Evolutionary conservation across 2,797 vertebrate genomes (phyloP), one percentile per base, ranked within the genome.

Genomic region (Macroramphosus scolopax): DNA sequence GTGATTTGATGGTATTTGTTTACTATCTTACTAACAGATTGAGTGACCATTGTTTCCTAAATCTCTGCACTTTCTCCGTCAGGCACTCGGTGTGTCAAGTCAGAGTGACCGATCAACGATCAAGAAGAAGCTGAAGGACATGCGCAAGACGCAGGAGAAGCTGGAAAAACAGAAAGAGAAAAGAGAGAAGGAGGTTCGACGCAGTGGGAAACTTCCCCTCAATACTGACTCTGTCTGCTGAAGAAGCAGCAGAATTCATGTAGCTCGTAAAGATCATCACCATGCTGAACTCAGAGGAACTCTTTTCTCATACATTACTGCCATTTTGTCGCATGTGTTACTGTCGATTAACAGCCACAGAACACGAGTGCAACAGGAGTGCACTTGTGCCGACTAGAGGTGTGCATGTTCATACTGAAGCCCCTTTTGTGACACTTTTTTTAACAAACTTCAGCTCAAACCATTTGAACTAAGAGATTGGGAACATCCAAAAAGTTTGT

Each of bases 61-160:
- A 39, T 16, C 6, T 26, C 20, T 22, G 8, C 18, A 3, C 26
- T 30, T 39, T 43, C 5, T 15, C 3, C 4, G 4, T 42, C 76
- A 95, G 92, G 87, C 82, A 1, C 88, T 95, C 5, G 91, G 93
- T 12, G 92, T 95, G 72, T 88, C 83, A 8, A 92, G 91, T 85
- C 93, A 94, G 80, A 92, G 87, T n/a, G 92, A 96, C 55, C 88
- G 94, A 31, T 89, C 91, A 41, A 89, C 77, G n/a, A 93, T 95
- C 82, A 93, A 94, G 87, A 95, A 93, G 55, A 95, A 94, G 80
- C 89, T 95, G 47, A 95, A 93, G 78, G 93, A 95, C 65, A 92
- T 96, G 85, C 90, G 88, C 39, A 95, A 92, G 81, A 78, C 91
- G 15, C 92, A 95, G 85, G 93, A 95, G 80, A 96, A 96, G 88